Conservation (phyloP, 92 coral and sea anemone species). For the Porites cylindrica region DNA sequence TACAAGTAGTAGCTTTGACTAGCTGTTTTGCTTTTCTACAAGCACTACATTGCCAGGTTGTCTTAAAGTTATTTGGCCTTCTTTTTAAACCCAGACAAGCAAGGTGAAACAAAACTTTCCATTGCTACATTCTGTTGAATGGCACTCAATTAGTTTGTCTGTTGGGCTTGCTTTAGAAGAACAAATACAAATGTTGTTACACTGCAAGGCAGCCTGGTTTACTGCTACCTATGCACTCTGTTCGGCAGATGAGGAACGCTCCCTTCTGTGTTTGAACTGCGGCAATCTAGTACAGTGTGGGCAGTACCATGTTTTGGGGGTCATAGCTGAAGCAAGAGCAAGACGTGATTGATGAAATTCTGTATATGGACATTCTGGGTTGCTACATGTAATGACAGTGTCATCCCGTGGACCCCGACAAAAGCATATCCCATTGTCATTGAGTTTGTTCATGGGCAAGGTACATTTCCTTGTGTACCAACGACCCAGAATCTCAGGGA, state of each 20-base stretch:
- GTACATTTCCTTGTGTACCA: constrained; percentile 66
- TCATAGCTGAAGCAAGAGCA: constrained; percentile 39
- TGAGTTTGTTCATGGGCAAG: constrained; percentile 16
- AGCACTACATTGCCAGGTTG: constrained; percentile 53
- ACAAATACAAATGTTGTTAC: constrained; percentile 45
- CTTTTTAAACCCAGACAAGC: constrained; percentile 46
- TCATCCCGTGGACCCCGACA: constrained; percentile 47
- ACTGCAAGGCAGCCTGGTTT: constrained; percentile 31
- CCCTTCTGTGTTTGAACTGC: constrained; percentile 43
- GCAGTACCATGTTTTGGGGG: constrained; percentile 64
- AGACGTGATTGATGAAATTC: constrained; percentile 47
- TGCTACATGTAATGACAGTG: constrained; percentile 43
- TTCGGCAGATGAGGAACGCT: constrained; percentile 9
- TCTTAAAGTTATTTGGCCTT: constrained; percentile 57
- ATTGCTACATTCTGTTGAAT: constrained; percentile 22
- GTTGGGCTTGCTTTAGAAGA: constrained; percentile 12
- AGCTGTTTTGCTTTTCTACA: constrained; percentile 30
- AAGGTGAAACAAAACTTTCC: constrained; percentile 51
- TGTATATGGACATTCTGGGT: constrained; percentile 50
- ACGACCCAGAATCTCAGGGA: constrained; percentile 60
- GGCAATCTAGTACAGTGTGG: constrained; percentile 64
- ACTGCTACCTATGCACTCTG: constrained; percentile 31
- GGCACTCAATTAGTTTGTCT: constrained; percentile 55
- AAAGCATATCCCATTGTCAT: constrained; percentile 51
- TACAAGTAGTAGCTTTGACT: constrained; percentile 40